phyloP scores from a whole-genome alignment of 92 coral and sea anemone genomes.

The Montipora capitata region DNA sequence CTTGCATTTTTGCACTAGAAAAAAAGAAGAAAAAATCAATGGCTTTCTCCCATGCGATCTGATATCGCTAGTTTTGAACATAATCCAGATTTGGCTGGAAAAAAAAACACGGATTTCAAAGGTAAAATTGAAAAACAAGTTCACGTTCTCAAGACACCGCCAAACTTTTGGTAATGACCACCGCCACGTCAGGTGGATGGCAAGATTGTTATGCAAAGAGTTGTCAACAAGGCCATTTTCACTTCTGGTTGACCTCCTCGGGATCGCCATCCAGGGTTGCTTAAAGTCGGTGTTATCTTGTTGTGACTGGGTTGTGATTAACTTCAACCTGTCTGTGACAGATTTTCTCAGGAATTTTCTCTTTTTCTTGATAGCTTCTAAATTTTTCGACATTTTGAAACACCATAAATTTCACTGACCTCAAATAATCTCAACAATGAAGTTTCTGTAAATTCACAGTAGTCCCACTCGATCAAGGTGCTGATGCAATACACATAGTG shows the following conservation, averaged over 20 bases:
- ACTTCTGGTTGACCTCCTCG: constrained; percentile 11
- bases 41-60: neutral
- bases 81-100: neutral
- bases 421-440: too few species aligned
- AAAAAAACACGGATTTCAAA: neutral
- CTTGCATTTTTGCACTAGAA: neutral
- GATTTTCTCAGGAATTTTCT: too few species aligned
- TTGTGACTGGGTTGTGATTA: too few species aligned
- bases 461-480: too few species aligned
- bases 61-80: neutral
- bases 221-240: neutral
- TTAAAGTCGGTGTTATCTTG: neutral
- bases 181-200: constrained; percentile 20
- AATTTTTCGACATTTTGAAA: too few species aligned
- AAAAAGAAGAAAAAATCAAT: neutral
- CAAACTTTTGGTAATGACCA: neutral
- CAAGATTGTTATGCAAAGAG: constrained; percentile 2
- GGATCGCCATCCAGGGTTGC: constrained; percentile 5
- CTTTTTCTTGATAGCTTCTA: too few species aligned
- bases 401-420: too few species aligned
- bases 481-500: too few species aligned
- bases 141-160: too few species aligned
- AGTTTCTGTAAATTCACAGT: too few species aligned
- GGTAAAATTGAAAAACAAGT: neutral
- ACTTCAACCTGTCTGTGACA: too few species aligned